These are phyloP conservation scores for Tyrannus savana DNA, from an alignment of 2,113 vertebrate genomes.

Conservation along the genomic window DNA sequence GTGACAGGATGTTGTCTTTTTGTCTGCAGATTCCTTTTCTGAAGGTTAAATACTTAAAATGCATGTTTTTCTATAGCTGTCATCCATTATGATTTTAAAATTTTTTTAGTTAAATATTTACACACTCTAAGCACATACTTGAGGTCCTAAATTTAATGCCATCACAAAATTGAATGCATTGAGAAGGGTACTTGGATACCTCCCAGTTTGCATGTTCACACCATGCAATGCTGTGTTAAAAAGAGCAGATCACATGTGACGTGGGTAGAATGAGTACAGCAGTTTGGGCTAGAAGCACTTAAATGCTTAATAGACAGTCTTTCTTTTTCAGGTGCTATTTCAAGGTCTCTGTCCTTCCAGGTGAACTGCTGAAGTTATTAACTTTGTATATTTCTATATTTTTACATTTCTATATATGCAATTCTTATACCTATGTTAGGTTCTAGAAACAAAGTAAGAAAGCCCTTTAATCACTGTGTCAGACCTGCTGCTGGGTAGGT, in stretches of 20 bases:
- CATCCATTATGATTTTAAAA: not conserved
- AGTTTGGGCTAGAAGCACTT: not conserved
- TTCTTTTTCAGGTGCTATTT: not conserved
- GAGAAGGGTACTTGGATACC: not conserved
- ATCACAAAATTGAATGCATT: not conserved
- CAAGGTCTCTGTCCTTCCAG: not conserved
- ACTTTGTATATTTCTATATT: not conserved
- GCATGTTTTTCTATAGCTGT: not conserved
- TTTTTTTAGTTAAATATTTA: not conserved
- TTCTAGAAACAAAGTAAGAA: not conserved
- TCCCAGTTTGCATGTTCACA: not conserved
- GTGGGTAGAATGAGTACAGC: not conserved
- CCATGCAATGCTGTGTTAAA: not conserved
- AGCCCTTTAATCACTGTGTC: not conserved
- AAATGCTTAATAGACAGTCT: rapidly evolving
- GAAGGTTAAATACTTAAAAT: not conserved
- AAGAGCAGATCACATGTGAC: not conserved
- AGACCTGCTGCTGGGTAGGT: not conserved
- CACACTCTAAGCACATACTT: not conserved
- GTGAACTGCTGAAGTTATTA: not conserved
- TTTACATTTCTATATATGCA: not conserved
- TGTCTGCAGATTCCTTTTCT: not conserved
- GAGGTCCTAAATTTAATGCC: not conserved
- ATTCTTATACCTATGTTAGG: not conserved
- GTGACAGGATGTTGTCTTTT: not conserved